Conservation (phyloP, 2,797 vertebrate species). For the Oryzias dopingdopingensis region DNA sequence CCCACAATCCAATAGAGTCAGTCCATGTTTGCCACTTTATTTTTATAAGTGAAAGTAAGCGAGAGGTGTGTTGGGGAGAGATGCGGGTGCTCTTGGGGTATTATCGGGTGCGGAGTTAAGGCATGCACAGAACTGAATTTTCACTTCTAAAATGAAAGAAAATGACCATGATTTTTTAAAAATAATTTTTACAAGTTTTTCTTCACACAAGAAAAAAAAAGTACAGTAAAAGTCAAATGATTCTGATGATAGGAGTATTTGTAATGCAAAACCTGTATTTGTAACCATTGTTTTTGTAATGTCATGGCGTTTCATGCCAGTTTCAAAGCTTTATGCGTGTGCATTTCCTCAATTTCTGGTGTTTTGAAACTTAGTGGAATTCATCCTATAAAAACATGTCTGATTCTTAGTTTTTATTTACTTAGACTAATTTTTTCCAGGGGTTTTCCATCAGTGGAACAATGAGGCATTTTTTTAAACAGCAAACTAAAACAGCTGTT, state of each 20-base stretch:
- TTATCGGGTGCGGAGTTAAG: not conserved
- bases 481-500: too few relatives aligned
- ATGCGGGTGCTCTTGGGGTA: not conserved
- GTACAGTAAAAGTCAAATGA: not conserved
- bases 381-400: not conserved
- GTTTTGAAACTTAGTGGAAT: not conserved
- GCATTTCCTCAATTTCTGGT: not conserved
- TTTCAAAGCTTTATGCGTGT: not conserved
- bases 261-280: not conserved
- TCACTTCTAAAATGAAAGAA: constrained; percentile 5
- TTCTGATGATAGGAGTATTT: constrained; percentile 1
- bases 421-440: too few relatives aligned
- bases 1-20: too few relatives aligned
- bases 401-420: too few relatives aligned
- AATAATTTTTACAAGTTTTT: not conserved
- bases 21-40: too few relatives aligned
- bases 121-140: constrained; percentile 25
- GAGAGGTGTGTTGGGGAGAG: not conserved
- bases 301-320: not conserved
- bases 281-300: too few relatives aligned
- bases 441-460: too few relatives aligned
- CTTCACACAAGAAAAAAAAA: constrained; percentile 22
- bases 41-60: not conserved
- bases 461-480: too few relatives aligned
- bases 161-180: constrained; percentile 7